phyloP scores from a whole-genome alignment of 2,113 vertebrate species.

The Trichechus manatus region DNA sequence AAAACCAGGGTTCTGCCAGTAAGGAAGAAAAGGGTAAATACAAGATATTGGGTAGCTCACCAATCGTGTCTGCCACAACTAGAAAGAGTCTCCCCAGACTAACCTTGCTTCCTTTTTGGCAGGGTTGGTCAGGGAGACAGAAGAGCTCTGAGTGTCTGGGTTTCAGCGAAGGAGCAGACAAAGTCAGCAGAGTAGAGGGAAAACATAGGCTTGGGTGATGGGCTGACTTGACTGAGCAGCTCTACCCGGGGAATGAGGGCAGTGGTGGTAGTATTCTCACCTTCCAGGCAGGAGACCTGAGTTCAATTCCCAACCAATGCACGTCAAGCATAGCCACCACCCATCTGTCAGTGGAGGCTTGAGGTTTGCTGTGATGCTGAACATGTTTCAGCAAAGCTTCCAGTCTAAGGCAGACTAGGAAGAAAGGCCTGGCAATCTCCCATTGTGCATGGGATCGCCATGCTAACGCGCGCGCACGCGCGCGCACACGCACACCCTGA shows the following conservation, averaged over 20 bases:
- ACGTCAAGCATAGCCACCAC: not conserved
- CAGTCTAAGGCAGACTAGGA: not conserved
- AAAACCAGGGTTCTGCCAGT: not conserved
- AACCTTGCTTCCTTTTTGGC: not conserved
- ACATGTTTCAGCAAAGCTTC: not conserved
- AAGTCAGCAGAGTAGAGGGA: not conserved
- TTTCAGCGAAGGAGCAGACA: not conserved
- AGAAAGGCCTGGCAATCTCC: not conserved
- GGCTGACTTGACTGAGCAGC: not conserved
- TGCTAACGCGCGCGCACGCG: not conserved
- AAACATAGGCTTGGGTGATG: not conserved
- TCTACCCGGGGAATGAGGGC: not conserved
- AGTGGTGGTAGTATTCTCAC: not conserved
- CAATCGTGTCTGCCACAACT: rapidly evolving
- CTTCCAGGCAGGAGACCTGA: not conserved
- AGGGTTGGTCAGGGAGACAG: not conserved
- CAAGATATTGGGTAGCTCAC: not conserved
- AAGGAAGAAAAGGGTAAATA: not conserved
- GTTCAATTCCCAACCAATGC: not conserved
- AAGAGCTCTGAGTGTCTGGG: not conserved
- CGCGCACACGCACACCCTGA: too few relatives aligned
- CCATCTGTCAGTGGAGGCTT: not conserved
- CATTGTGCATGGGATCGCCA: not conserved
- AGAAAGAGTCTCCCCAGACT: not conserved
- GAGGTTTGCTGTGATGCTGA: not conserved